A percentile compares a stretch with the other conserved stretches of the same genome.
Evolutionary conservation across 2,797 vertebrate genomes (phyloP).

Genomic region (Gallinago solitaria): DNA sequence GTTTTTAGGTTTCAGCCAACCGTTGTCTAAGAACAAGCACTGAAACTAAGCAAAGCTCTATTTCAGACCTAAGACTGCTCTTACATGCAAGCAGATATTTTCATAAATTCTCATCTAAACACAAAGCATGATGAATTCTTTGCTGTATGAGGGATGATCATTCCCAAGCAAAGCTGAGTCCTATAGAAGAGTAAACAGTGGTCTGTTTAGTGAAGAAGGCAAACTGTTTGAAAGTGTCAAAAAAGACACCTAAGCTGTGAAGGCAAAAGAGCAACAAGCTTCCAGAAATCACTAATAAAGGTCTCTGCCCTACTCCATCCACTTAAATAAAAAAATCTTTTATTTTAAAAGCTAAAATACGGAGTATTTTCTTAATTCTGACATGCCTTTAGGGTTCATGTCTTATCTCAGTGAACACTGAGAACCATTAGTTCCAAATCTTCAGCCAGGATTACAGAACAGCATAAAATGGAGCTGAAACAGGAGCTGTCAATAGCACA

Average conservation of each 20-base stretch:
- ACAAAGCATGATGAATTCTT: fast-evolving
- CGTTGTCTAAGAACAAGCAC: neutral
- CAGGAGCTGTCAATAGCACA: neutral
- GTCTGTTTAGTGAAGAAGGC: fast-evolving
- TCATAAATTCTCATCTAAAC: neutral
- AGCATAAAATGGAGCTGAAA: neutral
- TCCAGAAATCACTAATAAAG: neutral
- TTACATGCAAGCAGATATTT: neutral
- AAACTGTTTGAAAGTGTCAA: neutral
- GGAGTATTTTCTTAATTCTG: neutral
- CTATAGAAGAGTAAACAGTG: neutral
- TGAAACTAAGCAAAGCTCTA: neutral
- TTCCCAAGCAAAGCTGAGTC: neutral
- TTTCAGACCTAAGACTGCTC: neutral
- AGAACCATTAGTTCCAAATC: neutral
- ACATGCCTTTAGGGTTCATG: neutral
- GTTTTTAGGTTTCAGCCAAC: neutral
- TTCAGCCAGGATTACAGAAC: neutral
- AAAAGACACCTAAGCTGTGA: neutral
- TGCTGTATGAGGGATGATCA: neutral
- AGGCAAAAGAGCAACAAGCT: neutral
- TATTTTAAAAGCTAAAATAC: neutral
- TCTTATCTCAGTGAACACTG: neutral
- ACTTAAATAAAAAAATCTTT: fast-evolving
- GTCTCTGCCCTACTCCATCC: neutral